phyloP scores from a whole-genome alignment of 2,113 vertebrate species.

The Carassius gibelio region DNA sequence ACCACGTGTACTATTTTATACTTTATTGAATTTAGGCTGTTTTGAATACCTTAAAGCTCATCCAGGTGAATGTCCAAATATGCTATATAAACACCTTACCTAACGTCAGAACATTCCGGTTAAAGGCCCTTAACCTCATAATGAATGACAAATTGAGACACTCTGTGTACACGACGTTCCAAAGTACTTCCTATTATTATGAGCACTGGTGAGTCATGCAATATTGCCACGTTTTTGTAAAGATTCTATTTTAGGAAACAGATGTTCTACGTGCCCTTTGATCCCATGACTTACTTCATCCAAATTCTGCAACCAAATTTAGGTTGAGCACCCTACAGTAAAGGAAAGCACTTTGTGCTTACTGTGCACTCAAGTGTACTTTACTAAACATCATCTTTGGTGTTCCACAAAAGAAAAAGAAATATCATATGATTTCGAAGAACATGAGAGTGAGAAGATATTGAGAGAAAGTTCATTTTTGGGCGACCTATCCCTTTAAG shows the following conservation, averaged over 20 bases:
- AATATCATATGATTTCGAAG: not conserved
- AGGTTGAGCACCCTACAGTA: not conserved
- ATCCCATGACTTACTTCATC: conserved; percentile 26
- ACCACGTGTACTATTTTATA: not conserved
- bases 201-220: conserved; percentile 32
- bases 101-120: conserved; percentile 17
- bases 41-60: not conserved
- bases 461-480: not conserved
- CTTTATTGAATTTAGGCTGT: not conserved
- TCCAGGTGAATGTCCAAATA: not conserved
- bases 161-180: conserved; percentile 4
- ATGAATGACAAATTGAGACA: conserved; percentile 25
- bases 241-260: conserved; percentile 45
- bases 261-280: conserved; percentile 33
- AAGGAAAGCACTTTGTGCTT: not conserved
- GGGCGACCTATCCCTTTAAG: not conserved
- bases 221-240: conserved; percentile 35
- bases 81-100: conserved; percentile 39
- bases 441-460: not conserved
- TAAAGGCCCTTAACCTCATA: not conserved
- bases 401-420: not conserved
- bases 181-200: conserved; percentile 36
- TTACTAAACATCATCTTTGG: not conserved
- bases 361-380: not conserved
- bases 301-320: conserved; percentile 14